Base-by-base conservation (phyloP, 92 coral and sea anemone genomes). In the Galaxea fascicularis region DNA sequence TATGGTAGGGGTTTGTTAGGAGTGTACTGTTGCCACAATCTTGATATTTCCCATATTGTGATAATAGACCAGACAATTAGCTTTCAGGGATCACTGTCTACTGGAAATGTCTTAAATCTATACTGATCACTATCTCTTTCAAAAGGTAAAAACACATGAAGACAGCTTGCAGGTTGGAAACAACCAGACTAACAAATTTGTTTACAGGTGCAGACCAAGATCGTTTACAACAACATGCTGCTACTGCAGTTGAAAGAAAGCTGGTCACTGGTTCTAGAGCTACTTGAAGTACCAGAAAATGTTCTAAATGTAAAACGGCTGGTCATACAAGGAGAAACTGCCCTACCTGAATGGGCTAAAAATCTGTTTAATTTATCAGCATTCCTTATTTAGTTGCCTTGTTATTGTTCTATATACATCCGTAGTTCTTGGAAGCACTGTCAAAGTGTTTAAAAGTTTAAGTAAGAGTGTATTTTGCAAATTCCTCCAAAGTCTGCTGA, bases 321-420 rank as follows among this genome's bases (percentile, higher is more conserved):
- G 77, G 63, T 5, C 77, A 73, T 62, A 73, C 77, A 0, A 73
- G 77, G 45, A 73, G 63, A 73, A 73, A 73, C 45, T 73, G 77
- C 25, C 63, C 63, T 0, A 16, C 16, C 7, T 73, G 62, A 47
- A 73, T 49, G 25, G 62, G 17, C 60, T 72, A 9, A 27, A 73
- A 15, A 51, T 13, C 6, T 58, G 65, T 8, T 8, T 63, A 65
- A 12, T 27, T 65, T 46, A 46, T 46, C 51, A 46, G 51, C 51
- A 46, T 11, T 46, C 5, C 51, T 46, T n/a, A n/a, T n/a, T n/a
- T n/a, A n/a, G n/a, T n/a, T n/a, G n/a, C n/a, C n/a, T n/a, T n/a
- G n/a, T n/a, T n/a, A n/a, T n/a, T n/a, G n/a, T n/a, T n/a, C n/a
- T n/a, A n/a, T n/a, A n/a, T n/a, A n/a, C n/a, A n/a, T n/a, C n/a